Base-by-base conservation (phyloP, 2,113 vertebrate species). In the Platysteira castanea region DNA sequence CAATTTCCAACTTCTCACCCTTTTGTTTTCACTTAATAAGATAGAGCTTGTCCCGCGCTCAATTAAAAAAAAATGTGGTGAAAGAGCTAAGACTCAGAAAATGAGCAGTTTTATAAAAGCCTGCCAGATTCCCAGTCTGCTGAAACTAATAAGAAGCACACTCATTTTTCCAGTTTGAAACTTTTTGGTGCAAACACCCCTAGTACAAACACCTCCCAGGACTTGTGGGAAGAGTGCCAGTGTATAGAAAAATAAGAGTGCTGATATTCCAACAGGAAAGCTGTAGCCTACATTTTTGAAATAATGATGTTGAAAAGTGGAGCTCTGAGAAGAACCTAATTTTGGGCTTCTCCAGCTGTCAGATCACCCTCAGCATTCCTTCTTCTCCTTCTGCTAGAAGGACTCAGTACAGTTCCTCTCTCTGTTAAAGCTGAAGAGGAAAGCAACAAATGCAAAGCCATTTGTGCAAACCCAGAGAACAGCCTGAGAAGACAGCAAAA, bases 1-100 rank as follows among this genome's bases (percentile, higher is more conserved):
- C 92, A 79, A 88, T 95, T 96, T 96, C 90, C 85, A 94, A 24
- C 52, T 95, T 90, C 90, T 87, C 76, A 41, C 74, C 92, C 89
- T 73, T 71, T 96, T 96, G 92, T 94, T 96, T 96, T 90, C 91
- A 42, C 76, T 94, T 93, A 93, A 95, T 95, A 93, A 85, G 93
- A 93, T 65, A 87, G 61, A 80, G 39, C 52, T 93, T 96, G 94
- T 94, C 83, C 50, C n/a, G 52, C 0, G 0, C 53, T 86, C 71
- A 54, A 63, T 64, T 17, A 46, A 17, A 77, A 56, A 64, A 86
- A 69, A 69, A 42, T 7, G 16, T 69, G 42, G 15, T 49, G 39
- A 81, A 94, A 87, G 68, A 79, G 53, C 73, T 81, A 54, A 86
- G 56, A 59, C 60, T 93, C 28, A 63, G 83, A 91, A 96, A 93